A percentile compares a stretch with the other conserved stretches of the same genome.
Evolutionary conservation across 2,888 invertebrate genomes (phyloP).

Genomic region (Eupeodes latifasciatus): DNA sequence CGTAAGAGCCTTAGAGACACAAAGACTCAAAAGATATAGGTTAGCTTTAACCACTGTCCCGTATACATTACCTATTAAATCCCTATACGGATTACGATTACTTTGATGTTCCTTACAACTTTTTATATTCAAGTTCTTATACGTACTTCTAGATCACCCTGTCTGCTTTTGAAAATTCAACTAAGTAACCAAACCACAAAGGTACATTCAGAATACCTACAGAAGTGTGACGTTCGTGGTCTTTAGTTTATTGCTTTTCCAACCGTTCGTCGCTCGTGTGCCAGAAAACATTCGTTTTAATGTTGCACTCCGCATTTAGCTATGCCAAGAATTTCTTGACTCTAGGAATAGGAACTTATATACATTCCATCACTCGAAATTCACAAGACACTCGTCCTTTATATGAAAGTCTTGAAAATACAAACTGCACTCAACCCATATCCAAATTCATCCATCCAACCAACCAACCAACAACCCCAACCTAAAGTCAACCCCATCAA

Average conservation of each 20-base stretch:
- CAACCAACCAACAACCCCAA: not conserved
- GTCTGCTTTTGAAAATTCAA: not conserved
- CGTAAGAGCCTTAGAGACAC: too few species aligned
- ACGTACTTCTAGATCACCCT: not conserved
- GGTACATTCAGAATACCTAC: not conserved
- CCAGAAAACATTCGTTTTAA: slow-evolving; percentile 48
- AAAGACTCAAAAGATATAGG: too few species aligned
- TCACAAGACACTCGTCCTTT: slow-evolving; percentile 37
- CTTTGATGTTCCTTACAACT: not conserved
- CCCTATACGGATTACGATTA: too few species aligned
- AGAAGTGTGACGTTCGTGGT: slow-evolving; percentile 22
- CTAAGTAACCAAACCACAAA: not conserved
- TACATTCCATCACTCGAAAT: slow-evolving; percentile 37
- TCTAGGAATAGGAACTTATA: not conserved
- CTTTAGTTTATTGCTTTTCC: slow-evolving; percentile 43
- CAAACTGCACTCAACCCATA: slow-evolving; percentile 23
- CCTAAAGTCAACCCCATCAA: slow-evolving; percentile 1
- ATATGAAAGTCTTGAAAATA: slow-evolving; percentile 10
- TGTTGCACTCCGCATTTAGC: slow-evolving; percentile 35
- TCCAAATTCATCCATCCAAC: slow-evolving; percentile 8
- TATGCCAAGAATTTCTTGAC: slow-evolving; percentile 18
- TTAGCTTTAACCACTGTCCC: too few species aligned
- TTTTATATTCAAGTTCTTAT: not conserved
- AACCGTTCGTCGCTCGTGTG: not conserved
- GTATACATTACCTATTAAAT: too few species aligned